Evolutionary conservation across 2,797 vertebrate species (phyloP), one percentile per base, ranked within the genome.

Genomic region (Pelodytes ibericus): DNA sequence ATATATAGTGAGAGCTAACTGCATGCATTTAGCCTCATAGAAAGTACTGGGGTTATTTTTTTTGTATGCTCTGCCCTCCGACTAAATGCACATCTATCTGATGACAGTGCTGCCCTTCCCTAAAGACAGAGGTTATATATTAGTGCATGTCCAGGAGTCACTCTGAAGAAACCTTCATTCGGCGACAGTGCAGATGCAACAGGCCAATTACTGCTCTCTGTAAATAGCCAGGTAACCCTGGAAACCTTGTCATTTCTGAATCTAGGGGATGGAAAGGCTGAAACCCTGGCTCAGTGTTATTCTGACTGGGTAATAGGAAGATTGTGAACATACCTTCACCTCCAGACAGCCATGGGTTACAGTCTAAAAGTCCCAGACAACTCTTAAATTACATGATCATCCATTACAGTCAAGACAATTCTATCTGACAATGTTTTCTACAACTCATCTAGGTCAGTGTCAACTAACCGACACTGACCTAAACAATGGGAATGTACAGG

Each of bases 151-250:
- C 31, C 66, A 57, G 24, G n/a, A 71, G 13, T 16, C 25, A 30
- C 56, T 16, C 26, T n/a, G 11, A 58, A 44, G 9, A 15, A 62
- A 36, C 29, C 51, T 62, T 13, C 71, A 77, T 68, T 58, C 67
- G n/a, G n/a, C n/a, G n/a, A n/a, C n/a, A n/a, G n/a, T n/a, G n/a
- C n/a, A n/a, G n/a, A n/a, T n/a, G n/a, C n/a, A n/a, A n/a, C n/a
- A 65, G 72, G 69, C 61, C 62, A 77, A 78, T 78, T 78, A 72
- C 62, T 20, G 29, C 13, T 51, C 29, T 71, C 69, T 78, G 56
- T 72, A 78, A 78, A 78, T 78, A 78, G 69, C 69, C 62, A 71
- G 10, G 69, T 77, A 66, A 53, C 75, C 75, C 69, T 66, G 75
- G 75, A 49, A 72, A 78, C 75, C 24, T 25, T 62, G 60, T 33